Base-by-base conservation (phyloP, 2,797 vertebrate species). In the Lates japonicus region DNA sequence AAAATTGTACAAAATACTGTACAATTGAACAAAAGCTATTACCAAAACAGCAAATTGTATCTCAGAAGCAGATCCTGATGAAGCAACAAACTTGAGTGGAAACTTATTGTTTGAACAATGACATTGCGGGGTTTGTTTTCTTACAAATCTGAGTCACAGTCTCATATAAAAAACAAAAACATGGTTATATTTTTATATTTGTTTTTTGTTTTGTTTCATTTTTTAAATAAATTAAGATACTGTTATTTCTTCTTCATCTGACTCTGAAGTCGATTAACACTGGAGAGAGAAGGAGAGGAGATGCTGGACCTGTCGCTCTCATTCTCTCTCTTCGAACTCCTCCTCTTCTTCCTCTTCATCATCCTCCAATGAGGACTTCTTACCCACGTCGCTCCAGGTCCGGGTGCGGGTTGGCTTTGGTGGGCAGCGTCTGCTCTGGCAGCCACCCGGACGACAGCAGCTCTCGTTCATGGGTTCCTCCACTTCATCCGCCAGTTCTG, bases 401-500 rank as follows among this genome's bases (percentile, higher is more conserved):
- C 4, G 98, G 98, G 87, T 99, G 96, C 20, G 98, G 98, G 70
- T 99, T 99, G 80, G 97, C 97, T 78, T 99, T 98, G 54, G 97
- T 99, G 89, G 98, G 98, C 1, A 99, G 94, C 10, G 98, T 99
- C 91, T 99, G 98, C 61, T 99, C 98, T 98, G 95, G 92, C 98
- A 98, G 67, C 98, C 98, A 0, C n/a, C 98, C 98, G 0, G 98
- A 97, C 0, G 98, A 99, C 63, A 99, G 94, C n/a, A 99, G 96
- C 88, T 99, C 98, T 16, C 98, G 92, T 25, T 99, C 98, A 80
- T 99, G 97, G 99, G 93, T 99, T 99, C 63, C 98, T 95, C 98
- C 98, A 99, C 80, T 99, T 99, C 98, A 99, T 99, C 69, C 98
- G 94, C 37, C 98, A 93, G 90, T 99, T 99, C 89, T 99, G 98